Conservation (phyloP, 2,113 vertebrate species). For the Stictonetta naevosa region DNA sequence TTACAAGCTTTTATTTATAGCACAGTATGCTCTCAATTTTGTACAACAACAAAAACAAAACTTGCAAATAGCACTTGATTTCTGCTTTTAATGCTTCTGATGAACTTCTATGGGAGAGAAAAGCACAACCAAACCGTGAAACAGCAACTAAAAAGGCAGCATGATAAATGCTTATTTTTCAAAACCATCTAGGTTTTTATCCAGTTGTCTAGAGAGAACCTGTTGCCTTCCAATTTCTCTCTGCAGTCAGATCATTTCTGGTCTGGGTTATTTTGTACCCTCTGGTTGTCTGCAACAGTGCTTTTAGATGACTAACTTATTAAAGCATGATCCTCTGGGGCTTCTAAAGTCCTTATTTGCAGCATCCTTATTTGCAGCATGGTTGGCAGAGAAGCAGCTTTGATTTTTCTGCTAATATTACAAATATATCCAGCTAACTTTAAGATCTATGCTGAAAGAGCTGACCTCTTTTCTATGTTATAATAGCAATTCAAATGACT, state of each 20-base stretch:
- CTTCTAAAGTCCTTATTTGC: slow-evolving; percentile 3
- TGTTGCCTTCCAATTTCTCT: slow-evolving; percentile 14
- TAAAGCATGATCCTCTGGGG: slow-evolving; percentile 32
- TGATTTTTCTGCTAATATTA: slow-evolving; percentile 43
- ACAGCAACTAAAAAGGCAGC: slow-evolving; percentile 37
- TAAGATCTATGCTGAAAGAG: slow-evolving; percentile 40
- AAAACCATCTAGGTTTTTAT: background rate
- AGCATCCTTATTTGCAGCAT: slow-evolving; percentile 20
- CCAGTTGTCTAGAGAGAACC: slow-evolving; percentile 1
- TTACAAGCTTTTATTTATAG: slow-evolving; percentile 63
- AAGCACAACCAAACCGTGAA: slow-evolving; percentile 22
- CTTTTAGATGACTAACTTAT: slow-evolving; percentile 29
- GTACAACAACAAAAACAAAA: slow-evolving; percentile 43
- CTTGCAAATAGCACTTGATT: slow-evolving; percentile 12
- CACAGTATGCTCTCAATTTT: slow-evolving; percentile 38
- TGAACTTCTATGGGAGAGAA: slow-evolving; percentile 3
- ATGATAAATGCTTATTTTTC: slow-evolving; percentile 18
- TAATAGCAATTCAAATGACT: slow-evolving; percentile 52
- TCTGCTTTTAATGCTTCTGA: slow-evolving; percentile 33
- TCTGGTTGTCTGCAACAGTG: background rate
- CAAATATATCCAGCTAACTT: slow-evolving; percentile 65
- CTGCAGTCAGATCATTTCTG: background rate
- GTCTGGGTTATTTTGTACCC: background rate
- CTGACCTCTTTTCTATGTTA: background rate
- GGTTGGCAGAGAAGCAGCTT: slow-evolving; percentile 20